phyloP scores from a whole-genome alignment of 2,113 vertebrate genomes.

The Taurulus bubalis region DNA sequence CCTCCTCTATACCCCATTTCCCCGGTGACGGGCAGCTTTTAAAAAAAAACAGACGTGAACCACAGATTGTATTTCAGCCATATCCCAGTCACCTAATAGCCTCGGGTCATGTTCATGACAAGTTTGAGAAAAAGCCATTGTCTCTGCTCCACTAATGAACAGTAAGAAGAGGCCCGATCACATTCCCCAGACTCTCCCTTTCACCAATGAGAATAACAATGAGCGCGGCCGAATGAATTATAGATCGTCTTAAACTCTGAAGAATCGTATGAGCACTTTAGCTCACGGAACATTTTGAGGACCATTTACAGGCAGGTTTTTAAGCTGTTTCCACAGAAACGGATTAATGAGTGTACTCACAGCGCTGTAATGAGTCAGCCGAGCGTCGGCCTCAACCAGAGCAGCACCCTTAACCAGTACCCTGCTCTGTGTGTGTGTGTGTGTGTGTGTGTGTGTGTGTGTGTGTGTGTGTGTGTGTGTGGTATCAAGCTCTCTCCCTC shows the following conservation, averaged over 20 bases:
- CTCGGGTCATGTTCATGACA: conserved; percentile 66
- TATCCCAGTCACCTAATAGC: conserved; percentile 57
- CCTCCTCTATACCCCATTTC: not conserved
- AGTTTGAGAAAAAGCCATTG: conserved; percentile 53
- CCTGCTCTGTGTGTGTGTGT: conserved; percentile 18
- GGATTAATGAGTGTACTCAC: conserved; percentile 62
- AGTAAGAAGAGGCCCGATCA: conserved; percentile 53
- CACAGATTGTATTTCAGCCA: conserved; percentile 18
- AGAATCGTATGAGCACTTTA: conserved; percentile 67
- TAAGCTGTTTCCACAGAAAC: conserved; percentile 57
- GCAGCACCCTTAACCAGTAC: conserved; percentile 29
- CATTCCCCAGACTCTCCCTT: conserved; percentile 59
- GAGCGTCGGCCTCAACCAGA: conserved; percentile 40
- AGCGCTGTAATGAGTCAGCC: conserved; percentile 55
- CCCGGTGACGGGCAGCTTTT: conserved; percentile 10
- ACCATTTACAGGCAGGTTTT: conserved; percentile 59
- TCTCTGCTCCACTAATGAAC: conserved; percentile 69
- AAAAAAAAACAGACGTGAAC: conserved; percentile 24
- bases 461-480: conserved; percentile 13
- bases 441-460: conserved; percentile 3
- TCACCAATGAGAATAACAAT: conserved; percentile 76
- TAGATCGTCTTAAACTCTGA: conserved; percentile 63
- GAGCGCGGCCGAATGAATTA: conserved; percentile 74
- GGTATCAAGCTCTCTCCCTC: conserved; percentile 20
- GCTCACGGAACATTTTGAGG: conserved; percentile 52